These are phyloP conservation scores for Drosophila tanythrix DNA, from an alignment of 2,888 invertebrate genomes.

Conservation along the genomic window DNA sequence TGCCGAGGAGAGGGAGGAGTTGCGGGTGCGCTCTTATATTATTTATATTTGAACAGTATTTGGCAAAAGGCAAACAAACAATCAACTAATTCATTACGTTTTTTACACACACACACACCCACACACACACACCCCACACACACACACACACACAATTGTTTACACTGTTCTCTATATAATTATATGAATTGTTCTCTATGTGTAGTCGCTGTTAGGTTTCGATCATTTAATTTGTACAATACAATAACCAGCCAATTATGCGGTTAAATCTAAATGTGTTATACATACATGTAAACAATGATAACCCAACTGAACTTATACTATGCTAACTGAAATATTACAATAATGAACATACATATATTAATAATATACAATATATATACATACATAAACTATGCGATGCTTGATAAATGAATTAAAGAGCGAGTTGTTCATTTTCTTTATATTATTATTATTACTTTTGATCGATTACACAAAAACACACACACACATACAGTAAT, in stretches of 20 bases:
- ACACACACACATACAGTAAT: conserved; percentile 49
- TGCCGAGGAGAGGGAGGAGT: not conserved
- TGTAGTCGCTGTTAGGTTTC: conserved; percentile 69
- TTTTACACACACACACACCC: conserved; percentile 47
- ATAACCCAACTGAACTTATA: conserved; percentile 47
- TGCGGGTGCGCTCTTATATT: conserved; percentile 25
- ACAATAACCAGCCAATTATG: conserved; percentile 51
- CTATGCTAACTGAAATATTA: conserved; percentile 42
- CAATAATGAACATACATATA: conserved; percentile 19
- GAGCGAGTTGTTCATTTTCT: conserved; percentile 45
- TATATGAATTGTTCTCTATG: conserved; percentile 71
- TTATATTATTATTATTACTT: conserved; percentile 33
- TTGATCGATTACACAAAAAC: conserved; percentile 39
- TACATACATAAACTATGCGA: conserved; percentile 36
- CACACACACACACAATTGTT: conserved; percentile 44
- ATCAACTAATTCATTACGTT: conserved; percentile 51
- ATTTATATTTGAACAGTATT: conserved; percentile 48
- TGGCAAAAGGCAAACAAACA: conserved; percentile 48
- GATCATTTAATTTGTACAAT: conserved; percentile 43
- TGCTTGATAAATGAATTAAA: conserved; percentile 49
- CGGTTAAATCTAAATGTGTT: conserved; percentile 40
- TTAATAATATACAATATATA: conserved; percentile 34
- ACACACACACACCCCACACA: no score
- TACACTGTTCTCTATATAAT: conserved; percentile 39
- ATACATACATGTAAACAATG: conserved; percentile 37